Evolutionary conservation across 2,888 invertebrate genomes (phyloP).

Genomic region (Oligia strigilis): DNA sequence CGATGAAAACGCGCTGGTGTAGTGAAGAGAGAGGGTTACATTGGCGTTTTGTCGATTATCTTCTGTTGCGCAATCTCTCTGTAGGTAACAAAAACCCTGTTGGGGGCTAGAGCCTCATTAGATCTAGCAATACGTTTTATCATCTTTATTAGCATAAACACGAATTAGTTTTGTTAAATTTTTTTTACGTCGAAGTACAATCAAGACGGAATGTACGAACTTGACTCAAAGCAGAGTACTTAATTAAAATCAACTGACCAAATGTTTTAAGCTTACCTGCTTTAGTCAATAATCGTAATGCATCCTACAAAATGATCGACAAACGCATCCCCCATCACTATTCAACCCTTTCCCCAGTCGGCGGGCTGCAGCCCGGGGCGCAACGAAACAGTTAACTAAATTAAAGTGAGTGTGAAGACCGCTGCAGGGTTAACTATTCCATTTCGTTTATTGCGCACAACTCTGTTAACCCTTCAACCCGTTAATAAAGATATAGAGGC

Average conservation of each 20-base stretch:
- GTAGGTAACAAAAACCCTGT: no score
- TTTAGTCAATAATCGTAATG: constrained; percentile 1
- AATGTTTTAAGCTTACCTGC: background rate
- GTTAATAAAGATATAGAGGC: constrained; percentile 89
- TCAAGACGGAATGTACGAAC: background rate
- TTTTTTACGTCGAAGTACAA: background rate
- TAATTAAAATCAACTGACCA: background rate
- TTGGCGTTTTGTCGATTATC: constrained; percentile 36
- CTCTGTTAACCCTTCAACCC: constrained; percentile 86
- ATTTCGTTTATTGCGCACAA: constrained; percentile 90
- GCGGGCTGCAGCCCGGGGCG: constrained; percentile 84
- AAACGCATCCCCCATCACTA: constrained; percentile 73
- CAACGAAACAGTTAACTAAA: constrained; percentile 90
- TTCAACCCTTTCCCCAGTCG: constrained; percentile 84
- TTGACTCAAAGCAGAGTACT: background rate
- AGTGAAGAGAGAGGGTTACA: constrained; percentile 68
- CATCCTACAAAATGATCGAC: constrained; percentile 47
- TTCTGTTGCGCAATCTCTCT: background rate
- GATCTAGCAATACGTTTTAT: background rate
- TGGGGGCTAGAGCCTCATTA: background rate
- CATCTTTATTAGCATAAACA: background rate
- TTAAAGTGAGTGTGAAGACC: constrained; percentile 90
- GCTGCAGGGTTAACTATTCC: constrained; percentile 90
- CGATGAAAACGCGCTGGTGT: constrained; percentile 81
- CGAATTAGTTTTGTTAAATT: background rate